phyloP scores from a whole-genome alignment of 2,113 vertebrate genomes.

The Tragulus kanchil region DNA sequence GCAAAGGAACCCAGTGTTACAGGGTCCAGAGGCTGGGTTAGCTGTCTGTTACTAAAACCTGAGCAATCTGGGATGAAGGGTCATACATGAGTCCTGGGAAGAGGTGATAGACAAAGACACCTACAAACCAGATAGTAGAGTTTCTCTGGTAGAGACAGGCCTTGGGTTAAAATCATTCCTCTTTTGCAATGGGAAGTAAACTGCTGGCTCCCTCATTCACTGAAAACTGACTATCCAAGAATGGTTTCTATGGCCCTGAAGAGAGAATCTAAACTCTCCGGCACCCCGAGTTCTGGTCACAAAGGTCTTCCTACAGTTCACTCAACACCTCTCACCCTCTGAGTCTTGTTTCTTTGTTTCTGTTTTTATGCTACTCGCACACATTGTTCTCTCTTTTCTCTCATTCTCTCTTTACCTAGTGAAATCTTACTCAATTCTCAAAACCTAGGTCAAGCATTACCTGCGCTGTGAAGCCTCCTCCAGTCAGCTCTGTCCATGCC shows the following conservation, averaged over 20 bases:
- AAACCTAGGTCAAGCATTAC: neutral
- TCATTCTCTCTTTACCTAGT: neutral
- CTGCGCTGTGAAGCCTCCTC: neutral
- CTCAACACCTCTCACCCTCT: neutral
- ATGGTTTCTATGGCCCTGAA: neutral
- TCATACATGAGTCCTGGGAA: neutral
- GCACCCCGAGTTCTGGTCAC: neutral
- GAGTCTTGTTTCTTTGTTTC: neutral
- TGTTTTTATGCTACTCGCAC: neutral
- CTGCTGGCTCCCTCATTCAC: neutral
- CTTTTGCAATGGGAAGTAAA: neutral
- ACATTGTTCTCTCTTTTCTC: neutral
- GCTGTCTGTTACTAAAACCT: neutral
- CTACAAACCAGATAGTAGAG: neutral
- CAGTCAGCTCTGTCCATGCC: neutral
- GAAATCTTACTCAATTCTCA: constrained; percentile 1
- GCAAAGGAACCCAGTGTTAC: neutral
- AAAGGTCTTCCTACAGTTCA: neutral
- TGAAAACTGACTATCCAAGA: neutral
- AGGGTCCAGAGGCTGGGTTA: neutral
- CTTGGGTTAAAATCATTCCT: neutral
- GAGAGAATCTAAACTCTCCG: neutral
- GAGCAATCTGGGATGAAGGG: neutral
- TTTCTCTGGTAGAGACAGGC: neutral
- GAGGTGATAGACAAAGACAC: too few relatives aligned